These are phyloP conservation scores for Rhabdophis nuchalis DNA, from an alignment of 2,797 vertebrate species.

Conservation along the genomic window DNA sequence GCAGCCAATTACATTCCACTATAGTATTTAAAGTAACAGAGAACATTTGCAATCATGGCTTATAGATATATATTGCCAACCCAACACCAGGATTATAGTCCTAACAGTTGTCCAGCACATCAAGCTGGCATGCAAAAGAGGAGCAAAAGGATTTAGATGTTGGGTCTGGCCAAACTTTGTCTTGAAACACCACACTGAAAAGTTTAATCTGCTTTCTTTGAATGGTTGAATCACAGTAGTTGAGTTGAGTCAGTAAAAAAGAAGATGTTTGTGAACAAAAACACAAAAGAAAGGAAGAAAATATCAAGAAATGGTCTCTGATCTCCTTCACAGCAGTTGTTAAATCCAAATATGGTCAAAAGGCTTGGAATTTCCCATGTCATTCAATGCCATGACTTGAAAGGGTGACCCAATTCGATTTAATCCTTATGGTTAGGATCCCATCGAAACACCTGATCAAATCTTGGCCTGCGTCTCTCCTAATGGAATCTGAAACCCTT, in stretches of 20 bases:
- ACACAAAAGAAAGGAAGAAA: neutral
- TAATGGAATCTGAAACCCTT: neutral
- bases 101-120: neutral
- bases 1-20: too few species aligned
- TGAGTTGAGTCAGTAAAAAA: neutral
- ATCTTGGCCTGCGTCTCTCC: neutral
- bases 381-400: neutral
- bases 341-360: neutral
- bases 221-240: neutral
- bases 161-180: neutral
- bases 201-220: neutral
- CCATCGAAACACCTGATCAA: neutral
- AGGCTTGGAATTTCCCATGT: neutral
- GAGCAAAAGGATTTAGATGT: neutral
- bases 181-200: neutral
- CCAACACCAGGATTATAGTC: too few species aligned
- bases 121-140: neutral
- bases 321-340: neutral
- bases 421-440: neutral
- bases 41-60: too few species aligned
- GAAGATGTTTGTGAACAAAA: neutral
- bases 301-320: neutral
- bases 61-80: too few species aligned
- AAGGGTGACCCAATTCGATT: neutral
- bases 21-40: too few species aligned